Evolutionary conservation across 2,888 invertebrate genomes (phyloP).

Genomic region (Microplitis deprimator): DNA sequence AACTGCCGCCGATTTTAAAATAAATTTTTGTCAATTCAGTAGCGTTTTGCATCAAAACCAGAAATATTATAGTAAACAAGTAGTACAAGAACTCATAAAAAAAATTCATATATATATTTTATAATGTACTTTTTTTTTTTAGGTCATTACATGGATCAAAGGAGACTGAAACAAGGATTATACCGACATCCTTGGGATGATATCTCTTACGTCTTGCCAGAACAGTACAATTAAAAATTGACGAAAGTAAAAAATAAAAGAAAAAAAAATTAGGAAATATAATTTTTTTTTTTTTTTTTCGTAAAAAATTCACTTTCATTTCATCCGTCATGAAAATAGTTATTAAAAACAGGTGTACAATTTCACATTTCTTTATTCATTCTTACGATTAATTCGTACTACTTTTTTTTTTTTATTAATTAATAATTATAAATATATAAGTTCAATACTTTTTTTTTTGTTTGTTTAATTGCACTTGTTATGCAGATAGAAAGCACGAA

Average conservation of each 20-base stretch:
- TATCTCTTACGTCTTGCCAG: slow-evolving; percentile 90
- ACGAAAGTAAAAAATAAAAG: neutral
- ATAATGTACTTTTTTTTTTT: slow-evolving; percentile 45
- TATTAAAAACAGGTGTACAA: neutral
- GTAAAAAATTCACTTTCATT: neutral
- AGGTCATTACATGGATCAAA: slow-evolving; percentile 98
- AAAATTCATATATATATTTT: slow-evolving; percentile 23
- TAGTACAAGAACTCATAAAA: too few relatives aligned
- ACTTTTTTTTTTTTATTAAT: neutral
- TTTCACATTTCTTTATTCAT: neutral
- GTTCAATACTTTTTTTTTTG: neutral
- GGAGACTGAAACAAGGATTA: slow-evolving; percentile 97
- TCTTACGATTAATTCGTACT: neutral
- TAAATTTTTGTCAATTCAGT: too few relatives aligned
- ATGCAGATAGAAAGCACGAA: neutral
- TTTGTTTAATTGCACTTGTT: neutral
- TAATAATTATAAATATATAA: neutral
- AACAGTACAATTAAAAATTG: slow-evolving; percentile 75
- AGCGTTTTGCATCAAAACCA: too few relatives aligned
- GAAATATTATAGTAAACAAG: too few relatives aligned
- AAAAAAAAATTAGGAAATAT: neutral
- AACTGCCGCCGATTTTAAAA: too few relatives aligned
- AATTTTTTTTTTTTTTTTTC: neutral
- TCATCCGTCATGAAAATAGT: neutral
- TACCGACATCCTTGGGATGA: slow-evolving; percentile 99